phyloP scores from a whole-genome alignment of 1,140 invertebrate genomes.

The Drosophila varians region DNA sequence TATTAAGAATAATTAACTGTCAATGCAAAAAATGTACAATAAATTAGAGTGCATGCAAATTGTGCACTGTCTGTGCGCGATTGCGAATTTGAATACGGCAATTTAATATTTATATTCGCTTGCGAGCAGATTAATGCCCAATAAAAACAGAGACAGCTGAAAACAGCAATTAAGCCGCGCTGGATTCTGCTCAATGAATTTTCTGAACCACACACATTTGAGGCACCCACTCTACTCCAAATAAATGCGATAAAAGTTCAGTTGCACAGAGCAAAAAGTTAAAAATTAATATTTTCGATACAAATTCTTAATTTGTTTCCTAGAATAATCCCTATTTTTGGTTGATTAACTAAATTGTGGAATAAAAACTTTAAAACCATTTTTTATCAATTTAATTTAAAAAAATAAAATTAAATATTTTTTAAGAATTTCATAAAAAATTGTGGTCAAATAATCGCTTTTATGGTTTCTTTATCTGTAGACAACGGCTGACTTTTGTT shows the following conservation, averaged over 20 bases:
- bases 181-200: slow-evolving; percentile 66
- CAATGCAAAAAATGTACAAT: slow-evolving; percentile 70
- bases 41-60: slow-evolving; percentile 67
- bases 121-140: slow-evolving; percentile 44
- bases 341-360: too few species aligned
- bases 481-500: slow-evolving; percentile 10
- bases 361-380: not conserved
- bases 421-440: not conserved
- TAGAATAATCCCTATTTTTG: too few species aligned
- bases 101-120: slow-evolving; percentile 56
- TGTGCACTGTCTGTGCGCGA: slow-evolving; percentile 16
- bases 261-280: slow-evolving; percentile 33
- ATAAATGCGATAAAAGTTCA: slow-evolving; percentile 27
- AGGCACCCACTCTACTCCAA: slow-evolving; percentile 10
- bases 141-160: slow-evolving; percentile 35
- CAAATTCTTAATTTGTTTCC: too few species aligned
- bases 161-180: slow-evolving; percentile 56
- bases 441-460: slow-evolving; percentile 10
- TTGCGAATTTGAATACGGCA: slow-evolving; percentile 28
- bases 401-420: not conserved
- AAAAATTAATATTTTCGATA: not conserved
- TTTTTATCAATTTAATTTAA: not conserved
- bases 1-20: slow-evolving; percentile 77
- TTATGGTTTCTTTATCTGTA: slow-evolving; percentile 6
- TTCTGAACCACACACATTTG: slow-evolving; percentile 20